Conservation (phyloP, 2,113 vertebrate species). For the Chunga burmeisteri region DNA sequence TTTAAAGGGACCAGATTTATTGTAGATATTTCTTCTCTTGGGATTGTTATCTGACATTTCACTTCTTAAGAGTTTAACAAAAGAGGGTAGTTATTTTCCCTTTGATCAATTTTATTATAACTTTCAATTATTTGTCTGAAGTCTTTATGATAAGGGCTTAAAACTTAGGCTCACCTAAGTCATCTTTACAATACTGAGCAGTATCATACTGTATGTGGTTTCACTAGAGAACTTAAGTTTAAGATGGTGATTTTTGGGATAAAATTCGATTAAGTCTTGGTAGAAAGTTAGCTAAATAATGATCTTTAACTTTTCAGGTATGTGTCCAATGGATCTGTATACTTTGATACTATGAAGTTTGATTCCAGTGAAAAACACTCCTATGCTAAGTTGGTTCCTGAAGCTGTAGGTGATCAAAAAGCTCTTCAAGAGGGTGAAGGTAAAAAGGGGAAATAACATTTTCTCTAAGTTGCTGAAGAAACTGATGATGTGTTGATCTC, state of each 20-base stretch:
- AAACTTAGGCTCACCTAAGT: background rate
- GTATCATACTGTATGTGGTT: background rate
- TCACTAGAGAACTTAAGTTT: background rate
- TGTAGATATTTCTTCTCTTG: background rate
- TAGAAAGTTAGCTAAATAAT: background rate
- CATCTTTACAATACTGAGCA: background rate
- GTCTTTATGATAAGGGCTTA: background rate
- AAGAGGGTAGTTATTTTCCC: background rate
- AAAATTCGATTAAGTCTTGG: background rate
- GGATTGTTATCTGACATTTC: background rate
- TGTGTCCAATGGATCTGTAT: slow-evolving; percentile 91
- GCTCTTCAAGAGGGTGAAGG: slow-evolving; percentile 97
- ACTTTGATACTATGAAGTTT: slow-evolving; percentile 92
- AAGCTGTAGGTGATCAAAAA: slow-evolving; percentile 94
- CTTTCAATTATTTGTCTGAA: background rate
- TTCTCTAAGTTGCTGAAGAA: background rate
- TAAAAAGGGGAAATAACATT: slow-evolving; percentile 44
- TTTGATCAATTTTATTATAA: background rate
- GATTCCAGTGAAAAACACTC: slow-evolving; percentile 84
- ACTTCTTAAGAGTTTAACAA: background rate
- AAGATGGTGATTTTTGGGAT: background rate
- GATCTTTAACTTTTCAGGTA: slow-evolving; percentile 78
- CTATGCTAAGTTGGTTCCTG: slow-evolving; percentile 95
- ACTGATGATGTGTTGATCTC: background rate
- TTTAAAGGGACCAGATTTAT: background rate